These are phyloP conservation scores for Drosophila triauraria DNA, from an alignment of 1,140 invertebrate species.

Conservation along the genomic window DNA sequence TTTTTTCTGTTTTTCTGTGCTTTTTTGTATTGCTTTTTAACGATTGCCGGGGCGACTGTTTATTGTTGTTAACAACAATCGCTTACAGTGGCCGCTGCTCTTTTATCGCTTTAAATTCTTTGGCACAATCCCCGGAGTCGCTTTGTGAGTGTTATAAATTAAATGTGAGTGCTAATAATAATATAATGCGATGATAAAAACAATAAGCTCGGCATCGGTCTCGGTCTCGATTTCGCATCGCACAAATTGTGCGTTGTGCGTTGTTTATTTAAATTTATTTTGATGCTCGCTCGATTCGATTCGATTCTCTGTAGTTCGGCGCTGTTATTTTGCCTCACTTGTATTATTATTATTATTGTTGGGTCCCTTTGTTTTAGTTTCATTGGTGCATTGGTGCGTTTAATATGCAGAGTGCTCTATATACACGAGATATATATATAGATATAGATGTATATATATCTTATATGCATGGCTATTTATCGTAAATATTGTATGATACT, in stretches of 20 bases:
- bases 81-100: constrained; percentile 29
- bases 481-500: constrained; percentile 48
- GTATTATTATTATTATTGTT: constrained; percentile 20
- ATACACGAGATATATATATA: constrained; percentile 33
- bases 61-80: constrained; percentile 67
- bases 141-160: constrained; percentile 53
- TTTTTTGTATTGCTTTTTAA: constrained; percentile 17
- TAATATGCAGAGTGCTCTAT: constrained; percentile 76
- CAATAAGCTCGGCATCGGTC: constrained; percentile 51
- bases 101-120: constrained; percentile 34
- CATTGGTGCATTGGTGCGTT: constrained; percentile 68
- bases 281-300: constrained; percentile 12
- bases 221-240: constrained; percentile 25
- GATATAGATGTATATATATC: constrained; percentile 25
- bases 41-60: constrained; percentile 33
- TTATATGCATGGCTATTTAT: constrained; percentile 28
- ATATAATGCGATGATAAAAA: constrained; percentile 73
- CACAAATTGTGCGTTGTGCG: constrained; percentile 45
- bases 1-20: background rate
- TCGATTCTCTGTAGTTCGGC: background rate
- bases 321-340: constrained; percentile 27
- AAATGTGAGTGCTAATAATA: constrained; percentile 67
- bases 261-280: constrained; percentile 59
- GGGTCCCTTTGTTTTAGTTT: constrained; percentile 32
- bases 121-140: constrained; percentile 18